Evolutionary conservation across 2,888 invertebrate species (phyloP).

Genomic region (Ecliptopera silaceata): DNA sequence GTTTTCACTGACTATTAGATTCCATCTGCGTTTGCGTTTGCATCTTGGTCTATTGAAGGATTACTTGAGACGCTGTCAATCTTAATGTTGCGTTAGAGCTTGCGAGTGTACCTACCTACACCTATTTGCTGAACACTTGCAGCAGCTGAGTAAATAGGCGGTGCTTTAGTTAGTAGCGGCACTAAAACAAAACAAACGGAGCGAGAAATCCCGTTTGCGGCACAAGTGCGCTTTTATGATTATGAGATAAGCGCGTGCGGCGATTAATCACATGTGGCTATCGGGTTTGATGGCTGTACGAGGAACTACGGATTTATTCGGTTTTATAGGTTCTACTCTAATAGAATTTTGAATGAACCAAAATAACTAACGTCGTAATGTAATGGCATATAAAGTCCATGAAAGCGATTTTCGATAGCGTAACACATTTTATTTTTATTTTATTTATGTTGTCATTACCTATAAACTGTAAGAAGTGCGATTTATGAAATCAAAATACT

Average conservation of each 20-base stretch:
- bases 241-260: constrained; percentile 62
- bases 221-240: constrained; percentile 64
- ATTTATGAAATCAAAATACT: background rate
- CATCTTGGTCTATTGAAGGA: too few species aligned
- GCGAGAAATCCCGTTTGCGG: constrained; percentile 58
- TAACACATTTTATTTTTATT: too few species aligned
- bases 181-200: constrained; percentile 63
- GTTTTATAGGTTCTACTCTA: constrained; percentile 9
- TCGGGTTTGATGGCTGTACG: constrained; percentile 20
- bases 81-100: too few species aligned
- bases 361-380: background rate
- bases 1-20: too few species aligned
- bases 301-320: constrained; percentile 14
- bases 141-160: constrained; percentile 60
- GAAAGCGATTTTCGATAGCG: too few species aligned
- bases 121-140: constrained; percentile 62
- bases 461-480: too few species aligned
- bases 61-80: too few species aligned
- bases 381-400: too few species aligned
- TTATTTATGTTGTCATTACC: background rate
- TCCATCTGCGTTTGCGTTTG: too few species aligned
- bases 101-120: constrained; percentile 15
- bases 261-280: constrained; percentile 50
- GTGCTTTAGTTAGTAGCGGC: too few species aligned
- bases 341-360: background rate